A percentile compares a stretch with the other conserved stretches of the same genome.
These are phyloP conservation scores for Triplophysa tibetana DNA, from an alignment of 2,113 vertebrate species.

Conservation along the genomic window DNA sequence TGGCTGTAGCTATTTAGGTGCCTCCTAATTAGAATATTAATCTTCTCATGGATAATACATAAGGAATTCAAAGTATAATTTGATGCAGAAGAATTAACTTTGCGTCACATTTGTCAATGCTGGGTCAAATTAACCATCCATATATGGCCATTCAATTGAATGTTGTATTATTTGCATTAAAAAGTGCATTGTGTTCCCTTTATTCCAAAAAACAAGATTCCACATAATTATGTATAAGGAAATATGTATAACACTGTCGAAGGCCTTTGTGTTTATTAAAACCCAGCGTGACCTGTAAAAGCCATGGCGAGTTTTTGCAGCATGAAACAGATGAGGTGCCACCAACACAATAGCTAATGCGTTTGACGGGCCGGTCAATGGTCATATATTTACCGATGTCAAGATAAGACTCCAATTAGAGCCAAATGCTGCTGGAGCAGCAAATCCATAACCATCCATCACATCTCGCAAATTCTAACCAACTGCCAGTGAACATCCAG, in stretches of 20 bases:
- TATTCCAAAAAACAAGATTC: too few relatives aligned
- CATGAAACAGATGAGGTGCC: slow-evolving; percentile 59
- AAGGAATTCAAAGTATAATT: not conserved
- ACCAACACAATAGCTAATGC: slow-evolving; percentile 64
- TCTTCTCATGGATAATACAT: not conserved
- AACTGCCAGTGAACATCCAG: slow-evolving; percentile 28
- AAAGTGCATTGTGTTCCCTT: too few relatives aligned
- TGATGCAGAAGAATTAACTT: too few relatives aligned
- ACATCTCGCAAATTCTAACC: slow-evolving; percentile 39
- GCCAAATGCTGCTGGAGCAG: slow-evolving; percentile 55
- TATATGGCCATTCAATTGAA: not conserved
- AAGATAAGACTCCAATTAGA: slow-evolving; percentile 70
- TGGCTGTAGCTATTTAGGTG: slow-evolving; percentile 31
- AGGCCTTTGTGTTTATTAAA: not conserved
- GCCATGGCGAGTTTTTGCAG: not conserved
- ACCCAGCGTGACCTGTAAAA: not conserved
- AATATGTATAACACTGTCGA: not conserved
- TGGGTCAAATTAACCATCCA: not conserved
- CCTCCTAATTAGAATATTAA: not conserved
- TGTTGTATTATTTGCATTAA: not conserved
- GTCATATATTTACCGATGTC: slow-evolving; percentile 66
- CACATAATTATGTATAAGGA: too few relatives aligned
- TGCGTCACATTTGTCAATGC: not conserved
- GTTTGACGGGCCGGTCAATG: slow-evolving; percentile 69
- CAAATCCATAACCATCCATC: slow-evolving; percentile 59